Evolutionary conservation across 2,888 invertebrate species (phyloP), one percentile per base, ranked within the genome.

Genomic region (Agriopis leucophaearia): DNA sequence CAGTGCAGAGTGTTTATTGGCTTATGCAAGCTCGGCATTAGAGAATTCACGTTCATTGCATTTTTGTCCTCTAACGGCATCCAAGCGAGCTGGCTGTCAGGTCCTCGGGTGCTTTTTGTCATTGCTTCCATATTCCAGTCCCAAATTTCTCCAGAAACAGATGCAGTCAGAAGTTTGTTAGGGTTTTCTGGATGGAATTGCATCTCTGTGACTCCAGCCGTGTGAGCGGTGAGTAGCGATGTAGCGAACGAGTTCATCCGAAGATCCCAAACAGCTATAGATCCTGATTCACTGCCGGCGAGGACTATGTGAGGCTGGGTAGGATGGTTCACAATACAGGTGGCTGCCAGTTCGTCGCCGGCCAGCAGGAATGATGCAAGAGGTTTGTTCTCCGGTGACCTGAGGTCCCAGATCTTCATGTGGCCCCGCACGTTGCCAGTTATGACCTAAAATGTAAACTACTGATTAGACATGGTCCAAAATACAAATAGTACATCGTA

Each of bases 251-350:
- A 96, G 66, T 97, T 96, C 79, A 97, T 96, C 35, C 98, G 94
- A 73, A 99, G 90, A 88, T 99, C 99, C 98, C 98, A 99, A 1
- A 98, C 96, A 0, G 97, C 97, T 38, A 99, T 88, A 0, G 97
- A 95, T 0, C 98, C 98, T 73, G 98, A 97, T 80, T 98, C 97
- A 69, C 97, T 97, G 40, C 98, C 99, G 1, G 97, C 97, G 0
- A 98, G 87, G 8, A 96, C 88, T 68, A 98, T 96, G 84, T 99
- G 98, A 0, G 96, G 96, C 81, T 99, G 98, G 12, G 97, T 97
- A 0, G 98, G 98, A 88, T 99, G 98, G 76, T 96, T 96, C 16
- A 96, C 95, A 55, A 98, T 94, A 82, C 97, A 96, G 1, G 96
- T 97, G 0, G 97, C 96, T 58, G 96, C 96, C 70, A 95, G 94